Conservation (phyloP, 1,140 invertebrate species). For the Nymphalis io region DNA sequence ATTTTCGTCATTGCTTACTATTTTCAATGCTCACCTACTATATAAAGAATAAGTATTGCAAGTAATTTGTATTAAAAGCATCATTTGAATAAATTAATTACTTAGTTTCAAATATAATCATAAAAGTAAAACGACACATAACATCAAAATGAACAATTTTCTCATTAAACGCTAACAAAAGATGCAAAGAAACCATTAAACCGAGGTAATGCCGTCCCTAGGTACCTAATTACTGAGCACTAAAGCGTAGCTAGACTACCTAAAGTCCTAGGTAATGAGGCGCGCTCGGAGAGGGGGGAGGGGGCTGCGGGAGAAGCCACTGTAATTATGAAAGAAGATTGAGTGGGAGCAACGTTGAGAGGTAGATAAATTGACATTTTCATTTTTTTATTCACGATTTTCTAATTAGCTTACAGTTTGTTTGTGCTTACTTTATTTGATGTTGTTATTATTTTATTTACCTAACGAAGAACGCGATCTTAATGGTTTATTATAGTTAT, state of each 20-base stretch:
- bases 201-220: constrained; percentile 38
- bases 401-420: constrained; percentile 20
- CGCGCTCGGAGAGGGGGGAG: constrained; percentile 39
- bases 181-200: constrained; percentile 37
- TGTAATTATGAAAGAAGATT: constrained; percentile 52
- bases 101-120: neutral
- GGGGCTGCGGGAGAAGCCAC: constrained; percentile 34
- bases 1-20: too few species aligned
- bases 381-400: constrained; percentile 20
- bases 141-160: constrained; percentile 29
- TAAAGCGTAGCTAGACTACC: constrained; percentile 55
- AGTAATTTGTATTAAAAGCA: too few species aligned
- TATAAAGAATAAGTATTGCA: too few species aligned
- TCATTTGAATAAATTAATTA: neutral
- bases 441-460: constrained; percentile 17
- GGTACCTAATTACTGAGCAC: constrained; percentile 57
- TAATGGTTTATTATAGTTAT: too few species aligned
- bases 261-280: constrained; percentile 64
- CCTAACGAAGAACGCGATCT: neutral
- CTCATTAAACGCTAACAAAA: constrained; percentile 35
- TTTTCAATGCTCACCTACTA: too few species aligned
- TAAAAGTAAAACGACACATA: neutral
- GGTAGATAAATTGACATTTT: constrained; percentile 34
- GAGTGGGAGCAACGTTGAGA: constrained; percentile 39
- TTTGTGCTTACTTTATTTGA: constrained; percentile 9